Evolutionary conservation across 2,888 invertebrate genomes (phyloP).

Genomic region (Alviniconcha strummeri): DNA sequence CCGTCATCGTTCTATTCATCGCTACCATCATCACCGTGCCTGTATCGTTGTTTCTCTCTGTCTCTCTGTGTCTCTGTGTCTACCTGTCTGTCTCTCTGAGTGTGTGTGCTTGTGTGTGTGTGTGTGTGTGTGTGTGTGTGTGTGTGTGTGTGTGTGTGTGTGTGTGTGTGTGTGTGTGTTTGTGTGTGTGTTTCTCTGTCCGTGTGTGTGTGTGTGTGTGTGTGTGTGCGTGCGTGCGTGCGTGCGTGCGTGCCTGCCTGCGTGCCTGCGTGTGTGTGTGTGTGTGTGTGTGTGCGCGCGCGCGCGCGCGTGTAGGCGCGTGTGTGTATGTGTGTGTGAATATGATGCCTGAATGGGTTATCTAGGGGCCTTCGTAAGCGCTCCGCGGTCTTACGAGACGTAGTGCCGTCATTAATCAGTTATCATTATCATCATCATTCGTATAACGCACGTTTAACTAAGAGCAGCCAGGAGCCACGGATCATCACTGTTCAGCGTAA

Average conservation of each 20-base stretch:
- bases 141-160: slow-evolving; percentile 21
- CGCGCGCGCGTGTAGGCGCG: not conserved
- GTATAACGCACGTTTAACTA: too few species aligned
- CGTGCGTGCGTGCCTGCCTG: not conserved
- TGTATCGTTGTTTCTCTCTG: not conserved
- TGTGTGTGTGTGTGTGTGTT: not conserved
- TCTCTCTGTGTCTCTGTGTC: not conserved
- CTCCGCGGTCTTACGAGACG: too few species aligned
- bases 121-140: not conserved
- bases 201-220: slow-evolving; percentile 2
- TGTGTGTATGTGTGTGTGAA: not conserved
- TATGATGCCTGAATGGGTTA: not conserved
- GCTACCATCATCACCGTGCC: not conserved
- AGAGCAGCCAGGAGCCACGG: too few species aligned
- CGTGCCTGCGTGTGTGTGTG: not conserved
- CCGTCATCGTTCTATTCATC: not conserved
- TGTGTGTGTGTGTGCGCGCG: not conserved
- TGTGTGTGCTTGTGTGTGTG: not conserved
- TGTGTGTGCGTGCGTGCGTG: not conserved
- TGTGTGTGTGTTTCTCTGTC: not conserved
- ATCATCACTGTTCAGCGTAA: too few species aligned
- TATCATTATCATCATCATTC: too few species aligned
- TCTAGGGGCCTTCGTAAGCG: not conserved
- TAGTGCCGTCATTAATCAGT: not conserved
- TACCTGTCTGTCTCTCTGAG: not conserved